Percentiles rank a stretch among this genome's conserved stretches.
Evolutionary conservation across 2,113 vertebrate species (phyloP).

Genomic region (Ciconia stormi): DNA sequence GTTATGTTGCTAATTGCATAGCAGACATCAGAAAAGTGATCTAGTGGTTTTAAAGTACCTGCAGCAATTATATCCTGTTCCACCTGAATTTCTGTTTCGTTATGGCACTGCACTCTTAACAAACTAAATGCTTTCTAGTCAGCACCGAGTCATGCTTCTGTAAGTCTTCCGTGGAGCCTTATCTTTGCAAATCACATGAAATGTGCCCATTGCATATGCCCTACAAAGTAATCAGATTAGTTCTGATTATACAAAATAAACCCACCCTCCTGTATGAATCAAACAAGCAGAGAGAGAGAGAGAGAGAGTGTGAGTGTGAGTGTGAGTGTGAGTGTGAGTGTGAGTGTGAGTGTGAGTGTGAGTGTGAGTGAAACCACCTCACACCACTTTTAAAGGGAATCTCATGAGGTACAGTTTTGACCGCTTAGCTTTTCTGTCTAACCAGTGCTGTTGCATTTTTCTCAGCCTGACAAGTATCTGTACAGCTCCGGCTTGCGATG

Average conservation of each 20-base stretch:
- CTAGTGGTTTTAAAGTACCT: background rate
- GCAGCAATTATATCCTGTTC: background rate
- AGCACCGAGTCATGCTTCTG: background rate
- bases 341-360: background rate
- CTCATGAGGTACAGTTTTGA: background rate
- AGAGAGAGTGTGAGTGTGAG: background rate
- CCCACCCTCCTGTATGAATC: background rate
- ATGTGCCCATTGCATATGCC: background rate
- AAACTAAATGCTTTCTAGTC: background rate
- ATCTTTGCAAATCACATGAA: conserved; percentile 34
- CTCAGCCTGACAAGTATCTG: background rate
- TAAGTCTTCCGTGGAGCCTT: background rate
- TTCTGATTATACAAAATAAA: conserved; percentile 4
- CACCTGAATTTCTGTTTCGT: background rate
- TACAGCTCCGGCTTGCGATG: background rate
- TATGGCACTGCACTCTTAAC: background rate
- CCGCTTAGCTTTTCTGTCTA: background rate
- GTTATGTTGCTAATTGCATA: background rate
- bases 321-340: background rate
- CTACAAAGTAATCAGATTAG: background rate
- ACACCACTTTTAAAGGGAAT: background rate
- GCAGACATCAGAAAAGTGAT: background rate
- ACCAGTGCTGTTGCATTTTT: background rate
- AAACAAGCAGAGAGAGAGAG: background rate
- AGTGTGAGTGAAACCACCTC: background rate